phyloP scores from a whole-genome alignment of 2,888 invertebrate genomes.

The Tenodera sinensis region DNA sequence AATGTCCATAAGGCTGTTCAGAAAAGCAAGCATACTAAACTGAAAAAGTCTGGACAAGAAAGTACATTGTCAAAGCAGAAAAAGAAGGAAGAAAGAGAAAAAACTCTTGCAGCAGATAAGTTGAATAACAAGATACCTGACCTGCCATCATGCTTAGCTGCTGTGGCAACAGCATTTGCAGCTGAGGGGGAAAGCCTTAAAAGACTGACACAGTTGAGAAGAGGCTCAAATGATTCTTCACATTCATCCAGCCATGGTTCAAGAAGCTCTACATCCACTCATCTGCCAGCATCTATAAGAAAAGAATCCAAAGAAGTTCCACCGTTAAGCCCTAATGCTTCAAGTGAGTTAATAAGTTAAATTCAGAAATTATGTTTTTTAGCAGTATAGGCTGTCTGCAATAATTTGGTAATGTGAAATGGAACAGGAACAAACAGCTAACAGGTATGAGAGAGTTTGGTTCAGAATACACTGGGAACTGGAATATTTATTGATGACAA shows the following conservation, averaged over 20 bases:
- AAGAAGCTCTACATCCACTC: slow-evolving; percentile 7
- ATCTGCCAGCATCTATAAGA: neutral
- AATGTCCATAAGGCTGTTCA: slow-evolving; percentile 28
- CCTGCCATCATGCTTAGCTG: slow-evolving; percentile 43
- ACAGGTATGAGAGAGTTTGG: too few species aligned
- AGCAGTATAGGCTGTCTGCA: too few species aligned
- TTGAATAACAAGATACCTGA: slow-evolving; percentile 30
- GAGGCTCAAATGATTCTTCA: slow-evolving; percentile 4
- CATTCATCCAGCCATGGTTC: neutral
- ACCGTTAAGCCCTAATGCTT: slow-evolving; percentile 30
- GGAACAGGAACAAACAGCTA: too few species aligned
- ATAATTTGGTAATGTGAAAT: too few species aligned
- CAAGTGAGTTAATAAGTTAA: slow-evolving; percentile 25
- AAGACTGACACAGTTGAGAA: neutral
- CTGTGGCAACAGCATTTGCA: slow-evolving; percentile 43
- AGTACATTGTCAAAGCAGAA: neutral
- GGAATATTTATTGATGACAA: too few species aligned
- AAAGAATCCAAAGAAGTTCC: slow-evolving; percentile 20
- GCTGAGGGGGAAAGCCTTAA: slow-evolving; percentile 34
- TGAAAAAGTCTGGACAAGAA: neutral
- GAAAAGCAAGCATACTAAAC: slow-evolving; percentile 14
- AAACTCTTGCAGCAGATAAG: neutral
- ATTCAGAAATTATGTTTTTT: neutral
- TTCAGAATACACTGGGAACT: too few species aligned
- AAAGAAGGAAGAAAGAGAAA: neutral